Percentiles rank a stretch among this genome's conserved stretches.
These are phyloP conservation scores for Drosophila quadrilineata DNA, from an alignment of 1,140 invertebrate species.

Conservation along the genomic window DNA sequence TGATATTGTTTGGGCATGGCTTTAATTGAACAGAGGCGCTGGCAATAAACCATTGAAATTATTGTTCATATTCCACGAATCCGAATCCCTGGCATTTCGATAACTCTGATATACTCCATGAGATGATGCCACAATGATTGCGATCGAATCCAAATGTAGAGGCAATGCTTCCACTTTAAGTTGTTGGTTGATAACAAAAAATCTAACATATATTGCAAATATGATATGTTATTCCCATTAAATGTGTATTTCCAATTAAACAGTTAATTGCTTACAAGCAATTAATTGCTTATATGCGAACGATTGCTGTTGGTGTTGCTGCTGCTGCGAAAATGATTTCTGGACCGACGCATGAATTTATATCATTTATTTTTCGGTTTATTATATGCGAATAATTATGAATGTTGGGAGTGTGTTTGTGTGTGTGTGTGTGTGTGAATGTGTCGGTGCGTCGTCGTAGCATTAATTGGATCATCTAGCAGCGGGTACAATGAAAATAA, in stretches of 20 bases:
- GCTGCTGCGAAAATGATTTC: neutral
- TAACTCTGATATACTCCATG: neutral
- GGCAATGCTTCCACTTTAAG: no score
- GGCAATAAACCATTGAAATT: constrained; percentile 58
- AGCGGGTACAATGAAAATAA: constrained; percentile 36
- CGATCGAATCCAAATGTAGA: no score
- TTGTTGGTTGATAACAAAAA: no score
- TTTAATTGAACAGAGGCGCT: constrained; percentile 73
- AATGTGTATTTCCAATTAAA: no score
- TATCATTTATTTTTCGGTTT: constrained; percentile 6
- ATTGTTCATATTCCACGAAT: constrained; percentile 30
- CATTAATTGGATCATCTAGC: constrained; percentile 73
- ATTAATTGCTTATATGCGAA: no score
- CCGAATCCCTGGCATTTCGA: constrained; percentile 1
- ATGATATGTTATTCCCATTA: neutral
- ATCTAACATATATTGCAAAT: neutral
- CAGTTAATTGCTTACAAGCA: no score
- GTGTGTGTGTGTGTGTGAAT: neutral
- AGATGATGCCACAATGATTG: no score
- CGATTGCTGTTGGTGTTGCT: no score
- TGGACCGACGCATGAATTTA: neutral
- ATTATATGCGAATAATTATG: constrained; percentile 6
- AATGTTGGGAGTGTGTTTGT: neutral
- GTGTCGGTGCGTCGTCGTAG: constrained; percentile 45
- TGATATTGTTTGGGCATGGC: constrained; percentile 71